Evolutionary conservation across 1,140 invertebrate species (phyloP).

Genomic region (Caenorhabditis briggsae): DNA sequence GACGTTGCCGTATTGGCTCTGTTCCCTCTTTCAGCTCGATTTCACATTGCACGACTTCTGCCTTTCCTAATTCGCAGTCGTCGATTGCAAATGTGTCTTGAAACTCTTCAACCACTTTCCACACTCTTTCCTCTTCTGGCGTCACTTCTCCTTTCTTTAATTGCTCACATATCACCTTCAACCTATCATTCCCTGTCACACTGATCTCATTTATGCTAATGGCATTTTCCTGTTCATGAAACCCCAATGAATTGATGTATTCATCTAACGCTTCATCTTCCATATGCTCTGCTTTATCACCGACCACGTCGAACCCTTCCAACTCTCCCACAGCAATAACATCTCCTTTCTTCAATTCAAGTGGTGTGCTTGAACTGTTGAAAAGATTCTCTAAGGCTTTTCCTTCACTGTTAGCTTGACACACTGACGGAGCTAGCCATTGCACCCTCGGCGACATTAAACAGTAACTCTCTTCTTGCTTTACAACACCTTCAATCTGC

Average conservation of each 20-base stretch:
- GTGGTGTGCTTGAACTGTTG: not conserved
- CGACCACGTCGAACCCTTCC: not conserved
- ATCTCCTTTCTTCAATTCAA: not conserved
- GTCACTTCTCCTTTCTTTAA: not conserved
- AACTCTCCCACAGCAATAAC: not conserved
- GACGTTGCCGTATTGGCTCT: constrained; percentile 29
- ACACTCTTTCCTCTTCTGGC: not conserved
- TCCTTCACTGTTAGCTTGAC: not conserved
- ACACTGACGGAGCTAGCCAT: not conserved
- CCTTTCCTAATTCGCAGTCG: constrained; percentile 22
- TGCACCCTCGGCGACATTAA: not conserved
- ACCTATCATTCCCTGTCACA: not conserved
- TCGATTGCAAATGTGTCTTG: constrained; percentile 27
- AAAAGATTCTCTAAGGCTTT: no score
- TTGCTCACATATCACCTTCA: not conserved
- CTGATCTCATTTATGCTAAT: not conserved
- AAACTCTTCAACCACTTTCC: not conserved
- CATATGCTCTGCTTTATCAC: not conserved
- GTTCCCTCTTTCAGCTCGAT: not conserved
- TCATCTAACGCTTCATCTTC: not conserved
- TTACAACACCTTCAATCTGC: not conserved
- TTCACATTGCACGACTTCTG: not conserved
- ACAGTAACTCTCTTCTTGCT: not conserved
- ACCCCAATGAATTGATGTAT: no score
- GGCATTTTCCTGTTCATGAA: not conserved